Conservation (phyloP, 1,140 invertebrate species). For the Papilio polyxenes region DNA sequence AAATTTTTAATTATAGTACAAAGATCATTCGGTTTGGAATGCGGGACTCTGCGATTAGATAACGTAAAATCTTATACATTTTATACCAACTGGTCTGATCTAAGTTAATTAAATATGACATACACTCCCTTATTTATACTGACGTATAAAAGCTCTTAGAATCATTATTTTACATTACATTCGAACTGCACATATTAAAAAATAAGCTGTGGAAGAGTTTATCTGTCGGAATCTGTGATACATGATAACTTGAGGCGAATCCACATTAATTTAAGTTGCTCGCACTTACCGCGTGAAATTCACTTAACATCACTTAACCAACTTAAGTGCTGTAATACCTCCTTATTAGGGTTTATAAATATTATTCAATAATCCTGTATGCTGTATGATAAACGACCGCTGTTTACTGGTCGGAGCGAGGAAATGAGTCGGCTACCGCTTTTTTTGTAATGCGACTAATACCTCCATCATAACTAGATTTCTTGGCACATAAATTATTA, state of each 20-base stretch:
- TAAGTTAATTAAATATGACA: not conserved
- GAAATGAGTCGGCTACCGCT: constrained; percentile 3
- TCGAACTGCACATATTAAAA: constrained; percentile 75
- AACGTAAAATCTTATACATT: not conserved
- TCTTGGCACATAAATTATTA: constrained; percentile 10
- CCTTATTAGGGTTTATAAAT: constrained; percentile 61
- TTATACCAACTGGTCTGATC: not conserved
- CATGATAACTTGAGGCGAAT: constrained; percentile 75
- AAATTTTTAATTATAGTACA: not conserved
- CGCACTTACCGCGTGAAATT: constrained; percentile 58
- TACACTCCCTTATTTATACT: not conserved
- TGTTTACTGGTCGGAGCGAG: constrained; percentile 6
- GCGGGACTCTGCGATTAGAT: not conserved
- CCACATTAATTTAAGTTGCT: constrained; percentile 70
- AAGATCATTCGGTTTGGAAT: not conserved
- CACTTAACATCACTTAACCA: constrained; percentile 74
- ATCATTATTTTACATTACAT: constrained; percentile 58
- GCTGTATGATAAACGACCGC: constrained; percentile 15
- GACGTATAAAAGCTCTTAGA: constrained; percentile 39
- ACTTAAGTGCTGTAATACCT: constrained; percentile 58
- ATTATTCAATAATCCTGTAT: constrained; percentile 52
- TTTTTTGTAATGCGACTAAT: constrained; percentile 25
- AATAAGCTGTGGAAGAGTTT: constrained; percentile 62
- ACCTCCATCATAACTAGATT: not conserved
- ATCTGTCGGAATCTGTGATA: constrained; percentile 65